Percentiles rank a stretch among this genome's conserved stretches.
phyloP scores from a whole-genome alignment of 1,140 invertebrate genomes.

The Drosophila pruinosa region DNA sequence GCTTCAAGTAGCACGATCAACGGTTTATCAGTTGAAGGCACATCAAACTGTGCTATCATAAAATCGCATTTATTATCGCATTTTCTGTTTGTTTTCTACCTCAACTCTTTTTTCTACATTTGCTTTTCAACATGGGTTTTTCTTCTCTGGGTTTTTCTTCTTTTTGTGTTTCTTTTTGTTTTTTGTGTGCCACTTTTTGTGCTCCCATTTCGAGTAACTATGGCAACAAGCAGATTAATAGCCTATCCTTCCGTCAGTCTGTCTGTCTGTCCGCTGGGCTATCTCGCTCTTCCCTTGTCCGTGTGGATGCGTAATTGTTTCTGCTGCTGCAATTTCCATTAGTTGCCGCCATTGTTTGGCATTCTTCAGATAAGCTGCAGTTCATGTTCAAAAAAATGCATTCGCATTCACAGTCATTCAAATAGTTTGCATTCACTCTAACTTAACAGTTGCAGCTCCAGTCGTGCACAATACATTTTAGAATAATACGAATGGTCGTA shows the following conservation, averaged over 20 bases:
- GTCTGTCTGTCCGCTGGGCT: background rate
- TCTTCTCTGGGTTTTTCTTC: background rate
- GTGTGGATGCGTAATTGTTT: constrained; percentile 8
- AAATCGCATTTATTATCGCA: background rate
- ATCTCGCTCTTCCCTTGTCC: background rate
- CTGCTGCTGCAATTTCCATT: constrained; percentile 34
- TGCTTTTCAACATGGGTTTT: background rate
- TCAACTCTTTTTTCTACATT: background rate
- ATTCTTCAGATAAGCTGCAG: constrained; percentile 35
- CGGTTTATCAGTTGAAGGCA: background rate
- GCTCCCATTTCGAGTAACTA: constrained; percentile 3
- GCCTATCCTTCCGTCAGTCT: background rate
- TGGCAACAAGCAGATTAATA: constrained; percentile 33
- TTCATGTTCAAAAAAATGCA: constrained; percentile 26
- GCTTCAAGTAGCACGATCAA: background rate
- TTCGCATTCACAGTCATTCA: constrained; percentile 17
- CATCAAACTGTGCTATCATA: background rate
- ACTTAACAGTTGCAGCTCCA: too few relatives aligned
- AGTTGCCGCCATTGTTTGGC: constrained; percentile 33
- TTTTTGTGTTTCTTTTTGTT: background rate
- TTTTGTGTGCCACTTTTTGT: background rate
- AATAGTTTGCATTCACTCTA: constrained; percentile 18
- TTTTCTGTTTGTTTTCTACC: background rate
- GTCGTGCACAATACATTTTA: too few relatives aligned
- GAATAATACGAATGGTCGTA: too few relatives aligned